Evolutionary conservation across 1,140 invertebrate species (phyloP).

Genomic region (Cotesia glomerata): DNA sequence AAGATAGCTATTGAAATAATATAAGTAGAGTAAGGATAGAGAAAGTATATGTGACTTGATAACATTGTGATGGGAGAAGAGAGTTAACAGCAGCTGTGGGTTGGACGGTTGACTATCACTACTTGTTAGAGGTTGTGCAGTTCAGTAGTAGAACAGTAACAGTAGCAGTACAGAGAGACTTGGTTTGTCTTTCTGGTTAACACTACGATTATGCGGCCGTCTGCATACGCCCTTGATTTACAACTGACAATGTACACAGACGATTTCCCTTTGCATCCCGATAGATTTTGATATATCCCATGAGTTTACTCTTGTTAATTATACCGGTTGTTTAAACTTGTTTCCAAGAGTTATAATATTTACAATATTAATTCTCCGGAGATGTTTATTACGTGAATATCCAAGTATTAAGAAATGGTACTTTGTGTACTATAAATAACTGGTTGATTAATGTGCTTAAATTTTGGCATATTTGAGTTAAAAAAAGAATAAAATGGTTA

Average conservation of each 20-base stretch:
- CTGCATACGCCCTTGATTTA: slow-evolving; percentile 29
- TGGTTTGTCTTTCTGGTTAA: slow-evolving; percentile 38
- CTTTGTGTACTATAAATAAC: no score
- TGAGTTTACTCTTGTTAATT: background rate
- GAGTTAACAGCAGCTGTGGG: no score
- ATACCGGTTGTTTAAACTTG: background rate
- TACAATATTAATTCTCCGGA: background rate
- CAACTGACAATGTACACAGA: background rate
- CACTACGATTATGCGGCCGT: slow-evolving; percentile 34
- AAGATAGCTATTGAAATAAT: no score
- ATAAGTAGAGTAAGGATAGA: no score
- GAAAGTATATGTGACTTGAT: background rate
- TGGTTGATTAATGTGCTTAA: background rate
- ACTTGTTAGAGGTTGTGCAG: no score
- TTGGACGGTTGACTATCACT: no score
- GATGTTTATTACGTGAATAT: no score
- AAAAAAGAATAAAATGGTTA: no score
- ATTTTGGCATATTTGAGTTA: background rate
- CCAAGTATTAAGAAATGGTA: no score
- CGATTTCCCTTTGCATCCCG: background rate
- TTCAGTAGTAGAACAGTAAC: background rate
- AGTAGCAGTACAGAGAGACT: background rate
- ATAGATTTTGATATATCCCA: background rate
- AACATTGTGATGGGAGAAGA: no score
- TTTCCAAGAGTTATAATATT: background rate